Evolutionary conservation across 2,797 vertebrate species (phyloP), one percentile per base, ranked within the genome.

Genomic region (Amazona finschi): DNA sequence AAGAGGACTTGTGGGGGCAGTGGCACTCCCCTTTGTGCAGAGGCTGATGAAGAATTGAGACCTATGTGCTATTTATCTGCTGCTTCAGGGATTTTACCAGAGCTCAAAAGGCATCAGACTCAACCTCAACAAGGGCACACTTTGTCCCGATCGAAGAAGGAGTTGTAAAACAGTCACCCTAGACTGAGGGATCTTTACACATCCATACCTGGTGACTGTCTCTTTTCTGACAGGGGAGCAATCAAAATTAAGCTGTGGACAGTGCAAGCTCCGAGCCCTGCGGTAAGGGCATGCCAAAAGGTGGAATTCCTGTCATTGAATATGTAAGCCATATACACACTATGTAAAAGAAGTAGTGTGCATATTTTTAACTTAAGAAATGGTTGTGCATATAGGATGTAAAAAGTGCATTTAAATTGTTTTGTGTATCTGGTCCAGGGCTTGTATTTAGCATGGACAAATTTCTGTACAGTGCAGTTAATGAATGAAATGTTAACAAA

Each of bases 321-420:
- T 79, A 88, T 96, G 96, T 97, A 98, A 98, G 98, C 98, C 98
- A 98, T 98, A 98, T 81, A 97, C 73, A 87, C 30, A 70, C 85
- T 96, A 96, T 97, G 97, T 97, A 96, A 96, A 97, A 92, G 88
- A 97, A 93, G 86, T 94, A 83, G 89, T 94, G 96, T 97, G 97
- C 96, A 96, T 97, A 93, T 93, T 89, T 97, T 85, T 97, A 98
- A 98, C 93, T 97, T 97, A 97, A 97, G 91, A 94, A 89, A 92
- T 92, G 86, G 97, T 95, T 97, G 95, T 97, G 96, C 91, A 96
- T 95, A 96, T 73, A 92, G 58, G 86, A 64, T 97, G 91, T 96
- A 96, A 96, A 97, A 97, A 97, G 89, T 92, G 94, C 94, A 90
- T 95, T 94, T 93, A 90, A 92, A 93, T 85, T 93, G 94, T 97